Percentiles rank a stretch among this genome's conserved stretches.
Conservation (phyloP, 2,888 invertebrate genomes). For the Pseudanteris insignis region DNA sequence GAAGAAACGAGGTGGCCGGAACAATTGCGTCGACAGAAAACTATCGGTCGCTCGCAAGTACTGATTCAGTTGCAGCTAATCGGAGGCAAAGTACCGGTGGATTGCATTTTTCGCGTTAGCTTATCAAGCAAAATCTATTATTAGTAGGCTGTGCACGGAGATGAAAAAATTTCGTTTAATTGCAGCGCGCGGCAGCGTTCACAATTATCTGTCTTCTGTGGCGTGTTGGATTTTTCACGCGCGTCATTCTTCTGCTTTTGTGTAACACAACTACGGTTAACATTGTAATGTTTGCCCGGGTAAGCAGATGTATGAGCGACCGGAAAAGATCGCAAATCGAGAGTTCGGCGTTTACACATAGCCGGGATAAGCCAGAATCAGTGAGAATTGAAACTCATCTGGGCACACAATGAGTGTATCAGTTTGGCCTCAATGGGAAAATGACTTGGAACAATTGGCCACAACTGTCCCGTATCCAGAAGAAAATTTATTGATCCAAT, state of each 20-base stretch:
- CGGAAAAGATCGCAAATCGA: constrained; percentile 53
- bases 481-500: too few relatives aligned
- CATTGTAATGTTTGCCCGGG: neutral
- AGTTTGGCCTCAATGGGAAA: constrained; percentile 45
- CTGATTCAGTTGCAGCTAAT: constrained; percentile 13
- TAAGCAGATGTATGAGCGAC: constrained; percentile 38
- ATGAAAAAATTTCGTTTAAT: too few relatives aligned
- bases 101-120: neutral
- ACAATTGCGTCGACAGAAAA: constrained; percentile 5
- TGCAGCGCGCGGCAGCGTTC: too few relatives aligned
- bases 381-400: constrained; percentile 32
- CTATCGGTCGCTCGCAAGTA: constrained; percentile 9
- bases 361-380: constrained; percentile 18
- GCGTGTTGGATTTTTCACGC: too few relatives aligned
- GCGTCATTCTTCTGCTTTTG: too few relatives aligned
- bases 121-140: constrained; percentile 18
- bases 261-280: too few relatives aligned
- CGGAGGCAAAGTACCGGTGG: constrained; percentile 16
- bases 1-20: too few relatives aligned
- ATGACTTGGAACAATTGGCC: constrained; percentile 54
- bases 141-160: constrained; percentile 6
- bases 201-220: too few relatives aligned
- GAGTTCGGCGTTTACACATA: constrained; percentile 52
- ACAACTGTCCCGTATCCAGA: too few relatives aligned
- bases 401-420: constrained; percentile 47